These are phyloP conservation scores for Chrysolina americana DNA, from an alignment of 2,888 invertebrate species.

Conservation along the genomic window DNA sequence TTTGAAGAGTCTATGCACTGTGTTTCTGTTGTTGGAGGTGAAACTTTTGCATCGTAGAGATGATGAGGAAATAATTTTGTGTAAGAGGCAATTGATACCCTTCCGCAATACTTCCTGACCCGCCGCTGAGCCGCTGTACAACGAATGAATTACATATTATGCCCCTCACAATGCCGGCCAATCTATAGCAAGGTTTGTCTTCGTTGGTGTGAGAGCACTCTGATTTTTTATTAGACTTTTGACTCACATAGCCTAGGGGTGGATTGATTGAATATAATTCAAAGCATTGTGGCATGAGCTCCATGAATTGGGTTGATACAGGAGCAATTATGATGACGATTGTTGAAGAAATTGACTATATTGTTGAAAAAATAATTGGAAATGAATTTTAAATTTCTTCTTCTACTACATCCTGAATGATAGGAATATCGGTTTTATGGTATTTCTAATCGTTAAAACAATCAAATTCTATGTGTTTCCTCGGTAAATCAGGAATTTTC, in stretches of 20 bases:
- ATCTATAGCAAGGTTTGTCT: conserved; percentile 28
- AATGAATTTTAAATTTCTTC: no score
- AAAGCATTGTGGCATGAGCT: background rate
- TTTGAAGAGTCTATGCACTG: no score
- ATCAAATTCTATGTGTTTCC: no score
- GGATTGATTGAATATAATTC: conserved; percentile 10
- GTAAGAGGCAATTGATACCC: no score
- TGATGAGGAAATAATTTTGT: no score
- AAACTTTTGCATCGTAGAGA: no score
- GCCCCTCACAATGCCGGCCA: conserved; percentile 28
- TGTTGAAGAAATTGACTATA: background rate
- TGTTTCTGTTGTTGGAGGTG: no score
- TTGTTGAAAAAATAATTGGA: background rate
- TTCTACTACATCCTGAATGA: no score
- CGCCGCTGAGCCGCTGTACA: conserved; percentile 21
- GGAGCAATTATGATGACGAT: conserved; percentile 9
- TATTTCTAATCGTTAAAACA: no score
- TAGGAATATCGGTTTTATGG: no score
- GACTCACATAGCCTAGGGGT: conserved; percentile 5
- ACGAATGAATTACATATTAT: conserved; percentile 52
- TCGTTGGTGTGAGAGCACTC: conserved; percentile 5
- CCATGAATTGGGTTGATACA: background rate
- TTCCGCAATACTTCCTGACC: background rate
- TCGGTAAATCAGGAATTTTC: no score
- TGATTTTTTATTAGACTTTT: conserved; percentile 21